phyloP scores from a whole-genome alignment of 2,113 vertebrate genomes.

The Epinephelus cyanopodus region DNA sequence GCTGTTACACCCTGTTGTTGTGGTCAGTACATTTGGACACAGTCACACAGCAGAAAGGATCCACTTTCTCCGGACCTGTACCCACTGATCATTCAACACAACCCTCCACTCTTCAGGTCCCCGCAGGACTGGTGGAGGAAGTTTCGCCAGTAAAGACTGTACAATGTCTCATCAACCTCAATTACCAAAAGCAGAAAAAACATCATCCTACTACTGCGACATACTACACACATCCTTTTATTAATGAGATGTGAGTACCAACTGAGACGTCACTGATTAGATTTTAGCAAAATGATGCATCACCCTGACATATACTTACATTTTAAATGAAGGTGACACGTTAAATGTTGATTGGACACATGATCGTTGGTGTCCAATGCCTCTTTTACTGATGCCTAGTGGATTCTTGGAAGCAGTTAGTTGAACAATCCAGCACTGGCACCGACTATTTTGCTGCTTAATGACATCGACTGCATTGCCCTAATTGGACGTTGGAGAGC shows the following conservation, averaged over 20 bases:
- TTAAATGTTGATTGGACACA: slow-evolving; percentile 7
- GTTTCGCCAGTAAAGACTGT: too few species aligned
- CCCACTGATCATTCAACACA: too few species aligned
- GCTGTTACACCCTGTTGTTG: too few species aligned
- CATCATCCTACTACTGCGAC: too few species aligned
- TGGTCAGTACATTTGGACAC: too few species aligned
- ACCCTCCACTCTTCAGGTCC: too few species aligned
- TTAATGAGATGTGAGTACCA: background rate
- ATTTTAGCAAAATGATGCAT: background rate
- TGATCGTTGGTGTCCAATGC: background rate
- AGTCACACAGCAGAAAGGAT: too few species aligned
- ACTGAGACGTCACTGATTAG: background rate
- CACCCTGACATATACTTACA: background rate
- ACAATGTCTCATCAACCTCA: too few species aligned
- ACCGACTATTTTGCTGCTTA: slow-evolving; percentile 15
- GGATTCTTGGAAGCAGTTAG: slow-evolving; percentile 10
- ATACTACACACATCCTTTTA: background rate
- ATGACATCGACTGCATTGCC: slow-evolving; percentile 15
- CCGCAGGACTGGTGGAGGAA: too few species aligned
- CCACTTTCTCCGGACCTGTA: too few species aligned
- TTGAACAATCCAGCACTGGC: background rate
- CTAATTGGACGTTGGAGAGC: slow-evolving; percentile 21
- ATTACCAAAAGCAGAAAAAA: too few species aligned
- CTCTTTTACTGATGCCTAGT: background rate
- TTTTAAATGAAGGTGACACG: background rate